These are phyloP conservation scores for Stictonetta naevosa DNA, from an alignment of 2,113 vertebrate species.

Conservation along the genomic window DNA sequence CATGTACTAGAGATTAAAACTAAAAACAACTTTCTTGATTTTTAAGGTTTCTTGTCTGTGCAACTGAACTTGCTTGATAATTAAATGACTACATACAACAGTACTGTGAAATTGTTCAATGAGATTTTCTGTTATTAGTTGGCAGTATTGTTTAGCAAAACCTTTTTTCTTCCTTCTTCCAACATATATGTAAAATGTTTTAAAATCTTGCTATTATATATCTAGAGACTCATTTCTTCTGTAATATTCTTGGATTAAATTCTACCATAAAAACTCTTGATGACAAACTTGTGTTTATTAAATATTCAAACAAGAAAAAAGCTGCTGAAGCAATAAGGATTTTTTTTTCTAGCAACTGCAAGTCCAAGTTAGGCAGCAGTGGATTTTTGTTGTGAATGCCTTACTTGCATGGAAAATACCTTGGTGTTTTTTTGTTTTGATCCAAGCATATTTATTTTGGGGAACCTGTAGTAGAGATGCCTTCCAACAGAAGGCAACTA, in stretches of 20 bases:
- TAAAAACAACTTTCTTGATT: background rate
- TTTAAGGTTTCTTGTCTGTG: background rate
- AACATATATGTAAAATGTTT: background rate
- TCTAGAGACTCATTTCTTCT: background rate
- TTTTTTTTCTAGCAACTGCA: background rate
- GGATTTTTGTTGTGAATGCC: background rate
- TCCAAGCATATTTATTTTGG: background rate
- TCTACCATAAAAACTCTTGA: background rate
- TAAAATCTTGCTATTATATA: background rate
- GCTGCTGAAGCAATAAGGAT: background rate
- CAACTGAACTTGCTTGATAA: background rate
- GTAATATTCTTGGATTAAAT: slow-evolving; percentile 23
- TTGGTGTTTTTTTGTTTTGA: background rate
- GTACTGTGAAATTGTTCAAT: background rate
- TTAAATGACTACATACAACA: background rate
- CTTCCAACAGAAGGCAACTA: background rate
- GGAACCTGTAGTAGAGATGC: background rate
- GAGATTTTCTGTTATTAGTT: background rate
- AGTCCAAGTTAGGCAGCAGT: background rate
- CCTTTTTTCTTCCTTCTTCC: background rate
- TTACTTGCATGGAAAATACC: background rate
- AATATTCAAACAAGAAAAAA: background rate
- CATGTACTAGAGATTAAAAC: background rate
- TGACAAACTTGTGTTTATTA: slow-evolving; percentile 24
- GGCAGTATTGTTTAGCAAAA: background rate